Percentiles rank a stretch among this genome's conserved stretches.
Evolutionary conservation across 2,113 vertebrate species (phyloP).

Genomic region (Oncorhynchus keta): DNA sequence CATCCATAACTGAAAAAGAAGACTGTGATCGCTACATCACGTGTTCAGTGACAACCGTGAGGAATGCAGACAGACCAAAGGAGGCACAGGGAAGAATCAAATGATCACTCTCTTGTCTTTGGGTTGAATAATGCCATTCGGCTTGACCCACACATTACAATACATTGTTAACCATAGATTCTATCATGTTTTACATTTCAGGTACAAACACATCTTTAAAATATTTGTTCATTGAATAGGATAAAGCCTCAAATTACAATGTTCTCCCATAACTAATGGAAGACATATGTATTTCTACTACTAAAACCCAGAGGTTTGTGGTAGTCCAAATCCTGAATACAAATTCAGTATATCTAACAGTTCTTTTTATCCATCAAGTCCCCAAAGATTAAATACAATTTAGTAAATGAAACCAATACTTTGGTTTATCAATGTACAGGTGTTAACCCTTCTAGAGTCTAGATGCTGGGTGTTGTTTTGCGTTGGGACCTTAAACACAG

Average conservation of each 20-base stretch:
- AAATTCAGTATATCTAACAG: neutral
- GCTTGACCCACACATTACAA: neutral
- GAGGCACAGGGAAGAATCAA: neutral
- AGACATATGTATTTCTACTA: neutral
- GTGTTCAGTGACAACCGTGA: neutral
- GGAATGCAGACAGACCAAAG: constrained; percentile 2
- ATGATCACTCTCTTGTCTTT: neutral
- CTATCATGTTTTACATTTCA: neutral
- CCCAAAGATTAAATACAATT: too few relatives aligned
- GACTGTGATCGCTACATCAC: neutral
- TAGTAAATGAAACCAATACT: neutral
- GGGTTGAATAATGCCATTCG: neutral
- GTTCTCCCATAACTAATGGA: neutral
- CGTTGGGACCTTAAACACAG: constrained; percentile 2
- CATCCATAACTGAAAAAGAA: neutral
- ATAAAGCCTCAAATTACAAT: neutral
- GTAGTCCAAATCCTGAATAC: neutral
- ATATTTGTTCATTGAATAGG: neutral
- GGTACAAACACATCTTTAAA: neutral
- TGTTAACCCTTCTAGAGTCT: neutral
- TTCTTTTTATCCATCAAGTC: too few relatives aligned
- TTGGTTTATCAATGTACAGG: neutral
- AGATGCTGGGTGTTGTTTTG: neutral
- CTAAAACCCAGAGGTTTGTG: neutral
- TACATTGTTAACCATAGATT: neutral